Evolutionary conservation across 1,140 invertebrate genomes (phyloP), one percentile per base, ranked within the genome.

Genomic region (Trachymyrmex septentrionalis): DNA sequence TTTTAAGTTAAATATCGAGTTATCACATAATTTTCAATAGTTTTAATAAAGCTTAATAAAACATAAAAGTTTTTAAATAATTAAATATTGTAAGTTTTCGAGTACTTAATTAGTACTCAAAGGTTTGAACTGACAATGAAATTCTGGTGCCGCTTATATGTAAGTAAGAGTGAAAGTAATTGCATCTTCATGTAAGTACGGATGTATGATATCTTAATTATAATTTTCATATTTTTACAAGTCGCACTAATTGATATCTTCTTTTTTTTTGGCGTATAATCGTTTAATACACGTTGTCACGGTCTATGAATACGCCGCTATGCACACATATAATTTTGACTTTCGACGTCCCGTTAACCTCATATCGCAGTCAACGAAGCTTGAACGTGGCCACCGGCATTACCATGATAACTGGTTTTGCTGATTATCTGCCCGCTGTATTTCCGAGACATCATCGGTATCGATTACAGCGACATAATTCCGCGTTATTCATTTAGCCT

Each of bases 291-390:
- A 48, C 19, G 55, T 75, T 61, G 21, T 82, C 24, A 44, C 38
- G 34, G 38, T 1, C 10, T 48, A 24, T 1, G 69, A 82, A 16
- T 53, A 82, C 21, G 14, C 24, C 38, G 24, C 59, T 73, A 24
- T 59, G 21, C 12, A 48, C 30, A 16, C 14, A 21, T 73, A 44
- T 63, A 84, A 84, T 75, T 84, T 84, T 16, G 38, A 75, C 38
- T 84, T 84, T 84, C 57, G 27, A 73, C n/a, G n/a, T 84, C 9
- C 80, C 69, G 53, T 73, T 84, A 73, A 84, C 55, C 55, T 5
- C 38, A 12, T 73, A 50, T 75, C 44, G n/a, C 3, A 61, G 24
- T 73, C 80, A 84, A 48, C 80, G 67, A 82, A 61, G 80, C 55
- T 84, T 75, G 16, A 84, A 84, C 14, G 55, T 27, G n/a, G 55